Percentiles rank a stretch among this genome's conserved stretches.
Evolutionary conservation across 1,140 invertebrate genomes (phyloP).

Genomic region (Lasioglossum baleicum): DNA sequence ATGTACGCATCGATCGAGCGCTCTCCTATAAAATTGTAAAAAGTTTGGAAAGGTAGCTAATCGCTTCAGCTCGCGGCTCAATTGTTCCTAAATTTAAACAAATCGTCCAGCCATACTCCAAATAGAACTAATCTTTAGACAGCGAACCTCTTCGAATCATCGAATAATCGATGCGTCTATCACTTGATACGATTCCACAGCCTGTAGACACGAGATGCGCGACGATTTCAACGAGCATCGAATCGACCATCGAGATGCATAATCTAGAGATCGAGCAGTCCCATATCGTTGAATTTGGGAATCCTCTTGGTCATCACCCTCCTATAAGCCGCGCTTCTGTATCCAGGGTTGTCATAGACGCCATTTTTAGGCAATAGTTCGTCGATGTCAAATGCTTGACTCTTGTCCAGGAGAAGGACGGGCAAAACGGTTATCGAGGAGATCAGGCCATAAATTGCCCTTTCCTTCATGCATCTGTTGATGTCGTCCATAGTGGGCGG

Average conservation of each 20-base stretch:
- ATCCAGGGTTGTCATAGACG: constrained; percentile 46
- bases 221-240: not conserved
- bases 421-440: constrained; percentile 63
- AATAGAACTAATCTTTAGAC: not conserved
- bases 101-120: no score
- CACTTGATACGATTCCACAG: not conserved
- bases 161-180: not conserved
- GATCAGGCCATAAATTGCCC: constrained; percentile 66
- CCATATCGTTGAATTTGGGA: constrained; percentile 56
- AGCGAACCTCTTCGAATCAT: not conserved
- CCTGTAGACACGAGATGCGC: not conserved
- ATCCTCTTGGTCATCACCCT: constrained; percentile 64
- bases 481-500: constrained; percentile 76
- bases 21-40: no score
- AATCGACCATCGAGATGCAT: no score
- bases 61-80: no score
- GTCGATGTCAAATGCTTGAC: constrained; percentile 55
- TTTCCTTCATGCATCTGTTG: constrained; percentile 64
- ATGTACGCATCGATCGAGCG: no score
- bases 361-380: constrained; percentile 61
- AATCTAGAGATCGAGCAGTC: constrained; percentile 60
- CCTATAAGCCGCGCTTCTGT: constrained; percentile 39
- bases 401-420: constrained; percentile 64
- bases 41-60: no score
- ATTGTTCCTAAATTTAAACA: no score